Evolutionary conservation across 2,113 vertebrate genomes (phyloP).

Genomic region (Cavia porcellus): DNA sequence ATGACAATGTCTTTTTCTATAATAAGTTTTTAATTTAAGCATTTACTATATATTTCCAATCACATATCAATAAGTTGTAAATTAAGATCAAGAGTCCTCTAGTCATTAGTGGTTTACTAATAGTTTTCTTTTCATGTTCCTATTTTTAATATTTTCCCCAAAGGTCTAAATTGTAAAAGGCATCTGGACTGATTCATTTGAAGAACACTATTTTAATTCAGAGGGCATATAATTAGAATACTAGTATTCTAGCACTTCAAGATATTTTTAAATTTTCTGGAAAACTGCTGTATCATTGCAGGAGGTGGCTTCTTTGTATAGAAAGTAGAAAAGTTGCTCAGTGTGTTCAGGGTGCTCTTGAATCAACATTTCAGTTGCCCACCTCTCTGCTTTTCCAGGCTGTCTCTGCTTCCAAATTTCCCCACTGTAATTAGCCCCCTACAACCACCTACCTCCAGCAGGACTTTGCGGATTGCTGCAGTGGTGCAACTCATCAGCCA

Average conservation of each 20-base stretch:
- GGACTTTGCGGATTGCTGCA: neutral
- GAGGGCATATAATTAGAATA: slow-evolving; percentile 80
- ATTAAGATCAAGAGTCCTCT: neutral
- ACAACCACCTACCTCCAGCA: neutral
- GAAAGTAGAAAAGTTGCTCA: slow-evolving; percentile 60
- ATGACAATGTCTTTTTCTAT: neutral
- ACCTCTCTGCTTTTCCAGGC: neutral
- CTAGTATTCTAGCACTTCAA: slow-evolving; percentile 80
- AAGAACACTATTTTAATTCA: slow-evolving; percentile 78
- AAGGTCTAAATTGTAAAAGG: slow-evolving; percentile 67
- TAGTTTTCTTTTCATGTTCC: neutral
- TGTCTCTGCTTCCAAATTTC: neutral
- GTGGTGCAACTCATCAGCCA: neutral
- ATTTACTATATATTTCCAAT: neutral
- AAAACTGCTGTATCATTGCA: slow-evolving; percentile 79
- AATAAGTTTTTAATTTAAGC: neutral
- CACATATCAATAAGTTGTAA: neutral
- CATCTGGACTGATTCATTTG: slow-evolving; percentile 68
- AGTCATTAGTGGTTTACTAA: neutral
- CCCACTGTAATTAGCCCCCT: neutral
- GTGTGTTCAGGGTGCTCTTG: neutral
- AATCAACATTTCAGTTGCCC: neutral
- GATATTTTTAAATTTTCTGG: slow-evolving; percentile 83
- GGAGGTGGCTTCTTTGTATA: slow-evolving; percentile 70
- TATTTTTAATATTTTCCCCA: slow-evolving; percentile 23